Conservation (phyloP, 2,797 vertebrate species). For the Poeciliopsis infans region DNA sequence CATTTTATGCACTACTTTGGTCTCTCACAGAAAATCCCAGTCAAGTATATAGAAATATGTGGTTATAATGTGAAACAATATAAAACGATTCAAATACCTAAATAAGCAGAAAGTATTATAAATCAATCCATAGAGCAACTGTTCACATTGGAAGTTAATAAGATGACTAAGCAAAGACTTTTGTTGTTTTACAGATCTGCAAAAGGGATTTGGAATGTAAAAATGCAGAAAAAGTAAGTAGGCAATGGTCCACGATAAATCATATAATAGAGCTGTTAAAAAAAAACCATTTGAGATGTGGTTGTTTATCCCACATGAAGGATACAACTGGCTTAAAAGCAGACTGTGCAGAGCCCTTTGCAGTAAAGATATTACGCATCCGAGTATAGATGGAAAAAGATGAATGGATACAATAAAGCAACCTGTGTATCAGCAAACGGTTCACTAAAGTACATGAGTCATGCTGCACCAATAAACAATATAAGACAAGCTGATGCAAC, state of each 20-base stretch:
- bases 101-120: background rate
- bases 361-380: conserved; percentile 10
- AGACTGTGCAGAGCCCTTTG: conserved; percentile 7
- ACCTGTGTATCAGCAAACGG: conserved; percentile 22
- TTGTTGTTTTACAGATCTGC: background rate
- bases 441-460: conserved; percentile 15
- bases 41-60: background rate
- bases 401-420: conserved; percentile 10
- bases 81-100: background rate
- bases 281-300: background rate
- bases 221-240: background rate
- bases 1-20: background rate
- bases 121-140: background rate
- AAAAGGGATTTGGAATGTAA: background rate
- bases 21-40: background rate
- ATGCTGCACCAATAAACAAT: conserved; percentile 49
- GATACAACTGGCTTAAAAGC: conserved; percentile 2
- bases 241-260: background rate
- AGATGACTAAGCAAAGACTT: background rate
- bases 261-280: background rate
- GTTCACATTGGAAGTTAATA: background rate
- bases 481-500: conserved; percentile 44
- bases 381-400: conserved; percentile 11
- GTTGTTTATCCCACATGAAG: conserved; percentile 8
- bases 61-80: background rate